Evolutionary conservation across 2,113 vertebrate species (phyloP), one percentile per base, ranked within the genome.

Genomic region (Megalops atlanticus): DNA sequence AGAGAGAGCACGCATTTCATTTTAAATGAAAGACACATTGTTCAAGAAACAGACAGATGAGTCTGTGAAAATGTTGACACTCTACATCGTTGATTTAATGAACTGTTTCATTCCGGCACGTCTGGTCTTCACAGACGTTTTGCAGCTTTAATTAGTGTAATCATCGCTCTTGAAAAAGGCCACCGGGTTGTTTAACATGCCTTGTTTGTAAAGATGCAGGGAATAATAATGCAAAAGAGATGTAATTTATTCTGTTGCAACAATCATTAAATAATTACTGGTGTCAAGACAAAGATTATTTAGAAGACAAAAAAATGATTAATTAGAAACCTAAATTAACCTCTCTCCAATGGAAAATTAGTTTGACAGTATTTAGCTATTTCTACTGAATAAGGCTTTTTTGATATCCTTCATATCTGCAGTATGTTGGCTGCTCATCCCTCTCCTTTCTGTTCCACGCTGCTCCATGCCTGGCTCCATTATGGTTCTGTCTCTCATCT

Each of bases 141-240:
- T 88, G 84, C 88, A 79, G 81, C 88, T 92, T 92, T 93, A 92
- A 94, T 94, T 90, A 91, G 91, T 76, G 85, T 92, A 92, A 93
- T 93, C 90, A 85, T 84, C 81, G 54, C 91, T 92, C 89, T 91
- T 83, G 81, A 89, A 90, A 89, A 91, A 93, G 90, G 89, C 89
- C 86, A 89, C 87, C 75, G 86, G 89, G 89, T 91, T 91, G 90
- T 90, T 92, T 90, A 89, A 90, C 88, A 84, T 89, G 88, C 90
- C 89, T 85, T 91, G 92, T 92, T 93, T 94, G 92, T 93, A 90
- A 93, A 92, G 92, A 94, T 93, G 89, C 87, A 85, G 88, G 83
- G 87, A 91, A 91, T 89, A 88, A 88, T 91, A 89, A 92, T 89
- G 92, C 89, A 91, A 92, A 93, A 91, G 87, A 93, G 86, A 84